Evolutionary conservation across 2,797 vertebrate genomes (phyloP).

Genomic region (Threskiornis aethiopicus): DNA sequence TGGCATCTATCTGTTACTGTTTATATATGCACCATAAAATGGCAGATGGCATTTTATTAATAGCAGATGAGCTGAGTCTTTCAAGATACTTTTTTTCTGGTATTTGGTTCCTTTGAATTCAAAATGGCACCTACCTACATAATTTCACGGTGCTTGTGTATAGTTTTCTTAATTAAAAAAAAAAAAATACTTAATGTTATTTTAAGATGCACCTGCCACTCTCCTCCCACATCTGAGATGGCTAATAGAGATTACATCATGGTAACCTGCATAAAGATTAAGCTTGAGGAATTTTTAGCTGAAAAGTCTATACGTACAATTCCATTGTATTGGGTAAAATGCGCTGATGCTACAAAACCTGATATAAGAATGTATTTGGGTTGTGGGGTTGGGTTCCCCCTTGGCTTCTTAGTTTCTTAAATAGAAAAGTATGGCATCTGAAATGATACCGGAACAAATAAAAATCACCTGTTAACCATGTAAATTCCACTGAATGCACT

Average conservation of each 20-base stretch:
- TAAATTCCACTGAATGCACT: not conserved
- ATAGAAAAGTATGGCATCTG: not conserved
- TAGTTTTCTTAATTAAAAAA: not conserved
- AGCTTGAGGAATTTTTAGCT: not conserved
- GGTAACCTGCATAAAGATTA: not conserved
- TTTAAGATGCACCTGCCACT: not conserved
- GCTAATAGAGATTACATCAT: not conserved
- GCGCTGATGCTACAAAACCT: not conserved
- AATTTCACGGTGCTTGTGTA: not conserved
- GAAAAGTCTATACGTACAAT: not conserved
- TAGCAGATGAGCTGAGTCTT: constrained; percentile 67
- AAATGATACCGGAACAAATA: not conserved
- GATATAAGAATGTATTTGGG: not conserved
- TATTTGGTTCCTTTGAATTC: constrained; percentile 49
- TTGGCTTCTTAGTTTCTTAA: not conserved
- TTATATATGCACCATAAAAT: constrained; percentile 71
- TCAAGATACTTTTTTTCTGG: not conserved
- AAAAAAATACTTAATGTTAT: not conserved
- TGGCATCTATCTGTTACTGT: constrained; percentile 75
- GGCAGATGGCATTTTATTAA: constrained; percentile 78
- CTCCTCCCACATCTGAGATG: not conserved
- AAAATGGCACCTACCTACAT: not conserved
- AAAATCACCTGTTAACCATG: not conserved
- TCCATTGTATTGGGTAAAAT: not conserved
- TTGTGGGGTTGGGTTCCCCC: not conserved